These are phyloP conservation scores for Drosophila miranda DNA, from an alignment of 1,140 invertebrate genomes.

Conservation along the genomic window DNA sequence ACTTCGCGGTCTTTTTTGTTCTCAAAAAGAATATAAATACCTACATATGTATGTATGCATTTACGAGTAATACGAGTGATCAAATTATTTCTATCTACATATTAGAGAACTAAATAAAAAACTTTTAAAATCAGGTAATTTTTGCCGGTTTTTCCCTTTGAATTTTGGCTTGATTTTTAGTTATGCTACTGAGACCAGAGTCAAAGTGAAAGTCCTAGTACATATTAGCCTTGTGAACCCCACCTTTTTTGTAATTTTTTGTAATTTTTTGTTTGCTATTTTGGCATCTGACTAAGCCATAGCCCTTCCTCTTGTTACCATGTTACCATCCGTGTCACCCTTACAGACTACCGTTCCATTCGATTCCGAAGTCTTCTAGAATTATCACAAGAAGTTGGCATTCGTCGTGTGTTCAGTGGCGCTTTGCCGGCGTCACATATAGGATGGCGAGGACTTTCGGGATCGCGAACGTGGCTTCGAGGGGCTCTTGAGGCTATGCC, in stretches of 20 bases:
- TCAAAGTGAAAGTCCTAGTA: background rate
- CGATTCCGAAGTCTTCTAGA: constrained; percentile 33
- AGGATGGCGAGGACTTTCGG: constrained; percentile 76
- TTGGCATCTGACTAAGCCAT: background rate
- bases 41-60: background rate
- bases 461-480: constrained; percentile 72
- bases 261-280: no score
- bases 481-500: constrained; percentile 71
- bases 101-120: constrained; percentile 41
- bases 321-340: constrained; percentile 1
- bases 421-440: constrained; percentile 74
- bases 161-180: constrained; percentile 24
- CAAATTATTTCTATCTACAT: constrained; percentile 34
- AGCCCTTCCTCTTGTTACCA: background rate
- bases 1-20: background rate
- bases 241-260: no score
- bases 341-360: constrained; percentile 25
- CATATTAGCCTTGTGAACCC: no score
- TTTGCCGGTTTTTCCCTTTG: constrained; percentile 19
- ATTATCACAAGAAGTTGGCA: constrained; percentile 59
- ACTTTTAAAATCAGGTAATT: constrained; percentile 38
- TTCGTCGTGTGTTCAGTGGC: constrained; percentile 45
- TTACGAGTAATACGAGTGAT: no score
- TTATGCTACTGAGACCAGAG: constrained; percentile 14
- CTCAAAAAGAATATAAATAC: background rate